A percentile compares a stretch with the other conserved stretches of the same genome.
Conservation (phyloP, 37 sponge, comb jelly and placozoan species). For the Oscarella lobularis region DNA sequence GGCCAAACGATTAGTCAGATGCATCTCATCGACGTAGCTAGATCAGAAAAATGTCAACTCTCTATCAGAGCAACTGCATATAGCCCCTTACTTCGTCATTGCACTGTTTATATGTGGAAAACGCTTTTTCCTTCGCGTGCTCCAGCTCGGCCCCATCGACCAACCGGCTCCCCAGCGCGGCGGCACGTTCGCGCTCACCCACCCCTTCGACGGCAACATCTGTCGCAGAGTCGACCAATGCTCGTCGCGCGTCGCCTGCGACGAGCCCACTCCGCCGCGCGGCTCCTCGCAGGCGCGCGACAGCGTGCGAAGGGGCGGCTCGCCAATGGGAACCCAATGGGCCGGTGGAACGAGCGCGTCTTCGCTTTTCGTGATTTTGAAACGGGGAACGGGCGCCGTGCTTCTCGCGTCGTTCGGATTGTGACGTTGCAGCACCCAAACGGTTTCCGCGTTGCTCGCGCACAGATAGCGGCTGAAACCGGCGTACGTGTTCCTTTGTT, state of each 20-base stretch:
- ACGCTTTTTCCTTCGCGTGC: conserved; percentile 11
- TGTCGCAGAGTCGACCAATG: conserved; percentile 73
- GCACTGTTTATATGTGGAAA: conserved; percentile 60
- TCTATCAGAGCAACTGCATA: not conserved
- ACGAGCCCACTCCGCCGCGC: conserved; percentile 4
- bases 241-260: conserved; percentile 48
- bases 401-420: conserved; percentile 45
- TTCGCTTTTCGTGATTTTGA: conserved; percentile 27
- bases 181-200: conserved; percentile 19
- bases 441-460: not conserved
- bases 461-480: not conserved
- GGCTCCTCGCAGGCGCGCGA: conserved; percentile 39
- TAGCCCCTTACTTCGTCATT: conserved; percentile 58
- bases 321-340: conserved; percentile 34
- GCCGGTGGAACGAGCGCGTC: conserved; percentile 1
- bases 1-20: conserved; percentile 46
- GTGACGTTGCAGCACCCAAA: conserved; percentile 56
- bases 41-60: not conserved
- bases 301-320: conserved; percentile 41
- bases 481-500: not conserved
- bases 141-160: conserved; percentile 16
- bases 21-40: conserved; percentile 67
- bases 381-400: conserved; percentile 30
- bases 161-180: conserved; percentile 57
- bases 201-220: conserved; percentile 72